These are phyloP conservation scores for Oncorhynchus nerka DNA, from an alignment of 2,113 vertebrate species.

Conservation along the genomic window DNA sequence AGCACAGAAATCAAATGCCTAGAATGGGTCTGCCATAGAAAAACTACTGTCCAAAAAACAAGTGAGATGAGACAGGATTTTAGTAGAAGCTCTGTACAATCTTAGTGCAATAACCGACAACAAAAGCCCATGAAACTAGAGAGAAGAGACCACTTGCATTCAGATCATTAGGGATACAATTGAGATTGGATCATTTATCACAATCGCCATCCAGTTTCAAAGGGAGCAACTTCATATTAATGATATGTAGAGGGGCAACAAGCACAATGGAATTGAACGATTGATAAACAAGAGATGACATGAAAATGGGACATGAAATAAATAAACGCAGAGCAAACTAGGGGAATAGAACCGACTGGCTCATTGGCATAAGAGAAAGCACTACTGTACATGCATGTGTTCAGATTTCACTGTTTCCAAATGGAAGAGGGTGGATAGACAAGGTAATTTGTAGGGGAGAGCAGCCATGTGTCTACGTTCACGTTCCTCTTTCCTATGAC, in stretches of 20 bases:
- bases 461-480: not conserved
- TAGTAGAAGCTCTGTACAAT: slow-evolving; percentile 6
- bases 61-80: not conserved
- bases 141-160: not conserved
- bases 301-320: not conserved
- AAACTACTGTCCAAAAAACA: not conserved
- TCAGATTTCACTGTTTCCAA: not conserved
- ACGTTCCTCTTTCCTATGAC: not conserved
- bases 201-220: too few species aligned
- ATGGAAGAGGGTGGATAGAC: not conserved
- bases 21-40: not conserved
- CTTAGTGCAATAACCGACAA: not conserved
- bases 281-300: too few species aligned
- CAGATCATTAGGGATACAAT: not conserved
- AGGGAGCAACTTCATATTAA: too few species aligned
- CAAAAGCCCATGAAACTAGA: not conserved
- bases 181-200: not conserved
- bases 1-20: not conserved
- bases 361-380: not conserved
- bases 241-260: not conserved
- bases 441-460: not conserved
- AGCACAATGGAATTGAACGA: not conserved
- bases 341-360: not conserved
- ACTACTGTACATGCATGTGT: not conserved
- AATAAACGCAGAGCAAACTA: not conserved